A percentile compares a stretch with the other conserved stretches of the same genome.
These are phyloP conservation scores for Neosilurus mollespiculum DNA, from an alignment of 2,797 vertebrate genomes.

Conservation along the genomic window DNA sequence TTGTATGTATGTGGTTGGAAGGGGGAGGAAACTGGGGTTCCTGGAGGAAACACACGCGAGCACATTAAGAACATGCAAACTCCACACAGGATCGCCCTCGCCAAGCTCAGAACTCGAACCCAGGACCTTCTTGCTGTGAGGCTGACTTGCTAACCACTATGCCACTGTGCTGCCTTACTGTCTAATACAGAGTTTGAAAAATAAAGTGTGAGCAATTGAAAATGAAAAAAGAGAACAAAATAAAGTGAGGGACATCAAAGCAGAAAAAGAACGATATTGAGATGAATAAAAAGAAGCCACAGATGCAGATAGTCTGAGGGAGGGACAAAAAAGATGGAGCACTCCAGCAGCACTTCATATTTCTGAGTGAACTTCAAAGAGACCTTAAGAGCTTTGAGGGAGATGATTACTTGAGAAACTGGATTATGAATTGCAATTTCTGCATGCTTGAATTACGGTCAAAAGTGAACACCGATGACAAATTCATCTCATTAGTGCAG, in stretches of 20 bases:
- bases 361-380: slow-evolving; percentile 33
- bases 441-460: slow-evolving; percentile 10
- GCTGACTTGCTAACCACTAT: too few species aligned
- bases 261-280: too few species aligned
- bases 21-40: too few species aligned
- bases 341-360: slow-evolving; percentile 27
- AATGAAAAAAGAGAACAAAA: not conserved
- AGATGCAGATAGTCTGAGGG: not conserved
- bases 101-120: too few species aligned
- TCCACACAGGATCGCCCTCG: too few species aligned
- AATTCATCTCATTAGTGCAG: slow-evolving; percentile 47
- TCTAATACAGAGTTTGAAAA: not conserved
- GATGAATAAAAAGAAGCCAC: not conserved
- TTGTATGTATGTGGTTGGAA: too few species aligned
- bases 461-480: slow-evolving; percentile 35
- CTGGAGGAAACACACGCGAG: too few species aligned
- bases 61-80: too few species aligned
- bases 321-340: slow-evolving; percentile 5
- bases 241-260: not conserved
- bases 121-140: too few species aligned
- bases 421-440: slow-evolving; percentile 22
- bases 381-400: slow-evolving; percentile 28
- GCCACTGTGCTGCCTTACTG: too few species aligned
- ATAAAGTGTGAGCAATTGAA: not conserved
- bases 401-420: slow-evolving; percentile 24